These are phyloP conservation scores for Calidris pygmaea DNA, from an alignment of 2,113 vertebrate species.

Conservation along the genomic window DNA sequence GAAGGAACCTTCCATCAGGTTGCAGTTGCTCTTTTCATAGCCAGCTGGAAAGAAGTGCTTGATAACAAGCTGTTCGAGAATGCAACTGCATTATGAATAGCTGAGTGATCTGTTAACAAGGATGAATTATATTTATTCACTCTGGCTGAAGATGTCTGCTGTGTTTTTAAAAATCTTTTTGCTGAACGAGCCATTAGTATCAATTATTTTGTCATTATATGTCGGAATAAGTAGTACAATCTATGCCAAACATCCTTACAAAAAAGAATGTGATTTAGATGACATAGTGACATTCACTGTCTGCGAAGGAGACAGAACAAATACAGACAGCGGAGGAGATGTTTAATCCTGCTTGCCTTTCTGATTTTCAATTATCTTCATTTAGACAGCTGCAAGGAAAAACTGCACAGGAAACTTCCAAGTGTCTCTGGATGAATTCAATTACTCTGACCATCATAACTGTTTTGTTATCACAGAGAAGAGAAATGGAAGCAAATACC, in stretches of 20 bases:
- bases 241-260: background rate
- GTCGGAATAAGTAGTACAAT: background rate
- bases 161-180: background rate
- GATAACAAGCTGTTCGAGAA: background rate
- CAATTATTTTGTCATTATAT: constrained; percentile 1
- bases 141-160: background rate
- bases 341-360: background rate
- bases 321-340: background rate
- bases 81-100: background rate
- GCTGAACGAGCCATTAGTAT: background rate
- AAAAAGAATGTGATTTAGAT: background rate
- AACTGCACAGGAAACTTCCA: background rate
- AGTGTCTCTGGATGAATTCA: background rate
- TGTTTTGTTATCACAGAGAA: background rate
- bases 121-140: background rate
- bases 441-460: background rate
- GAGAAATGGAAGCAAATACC: background rate
- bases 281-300: background rate
- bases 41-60: background rate
- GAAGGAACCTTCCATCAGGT: background rate
- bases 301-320: background rate
- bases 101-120: background rate
- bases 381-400: background rate
- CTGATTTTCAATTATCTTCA: background rate
- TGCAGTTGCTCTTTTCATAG: background rate